These are phyloP conservation scores for Danio jaintianensis DNA, from an alignment of 2,797 vertebrate species.

Conservation along the genomic window DNA sequence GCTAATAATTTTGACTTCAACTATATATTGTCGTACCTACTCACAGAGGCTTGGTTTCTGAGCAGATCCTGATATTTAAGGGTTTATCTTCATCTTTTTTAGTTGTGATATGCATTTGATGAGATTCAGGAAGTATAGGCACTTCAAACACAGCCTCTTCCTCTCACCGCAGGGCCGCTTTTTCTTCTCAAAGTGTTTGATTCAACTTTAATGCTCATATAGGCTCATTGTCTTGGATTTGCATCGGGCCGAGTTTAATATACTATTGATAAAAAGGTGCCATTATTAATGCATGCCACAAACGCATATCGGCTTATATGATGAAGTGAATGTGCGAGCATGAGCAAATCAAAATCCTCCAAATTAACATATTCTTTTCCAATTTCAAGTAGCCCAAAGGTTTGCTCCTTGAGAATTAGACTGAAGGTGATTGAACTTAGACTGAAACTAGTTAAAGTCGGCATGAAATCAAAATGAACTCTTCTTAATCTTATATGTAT, in stretches of 20 bases:
- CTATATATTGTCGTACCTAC: no score
- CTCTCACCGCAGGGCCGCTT: slow-evolving; percentile 38
- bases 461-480: no score
- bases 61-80: background rate
- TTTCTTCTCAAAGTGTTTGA: slow-evolving; percentile 36
- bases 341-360: background rate
- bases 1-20: no score
- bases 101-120: slow-evolving; percentile 1
- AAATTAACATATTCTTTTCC: background rate
- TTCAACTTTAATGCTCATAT: slow-evolving; percentile 49
- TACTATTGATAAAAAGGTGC: slow-evolving; percentile 29
- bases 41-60: background rate
- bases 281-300: slow-evolving; percentile 40
- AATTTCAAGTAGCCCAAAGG: background rate
- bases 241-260: slow-evolving; percentile 11
- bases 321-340: background rate
- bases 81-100: background rate
- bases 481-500: no score
- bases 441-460: slow-evolving; percentile 11
- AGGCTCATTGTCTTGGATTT: slow-evolving; percentile 41
- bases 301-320: slow-evolving; percentile 6
- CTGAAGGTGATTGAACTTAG: background rate
- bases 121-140: slow-evolving; percentile 6
- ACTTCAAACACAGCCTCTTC: slow-evolving; percentile 37
- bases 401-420: background rate